These are phyloP conservation scores for Polypterus senegalus DNA, from an alignment of 2,113 vertebrate genomes.

Conservation along the genomic window DNA sequence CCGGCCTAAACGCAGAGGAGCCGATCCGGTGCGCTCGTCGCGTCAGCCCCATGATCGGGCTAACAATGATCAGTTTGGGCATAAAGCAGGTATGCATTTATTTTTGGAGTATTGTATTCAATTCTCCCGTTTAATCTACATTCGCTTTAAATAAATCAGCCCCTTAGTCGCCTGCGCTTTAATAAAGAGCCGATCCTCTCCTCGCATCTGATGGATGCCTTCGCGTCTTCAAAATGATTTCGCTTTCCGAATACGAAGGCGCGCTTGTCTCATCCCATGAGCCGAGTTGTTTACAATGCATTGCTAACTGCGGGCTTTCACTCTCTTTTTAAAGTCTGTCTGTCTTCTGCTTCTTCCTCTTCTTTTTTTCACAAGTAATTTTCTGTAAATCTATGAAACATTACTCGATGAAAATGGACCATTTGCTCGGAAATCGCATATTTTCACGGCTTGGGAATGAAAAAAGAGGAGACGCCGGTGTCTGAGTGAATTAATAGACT, in stretches of 20 bases:
- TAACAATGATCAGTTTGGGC: no score
- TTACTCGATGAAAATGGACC: conserved; percentile 39
- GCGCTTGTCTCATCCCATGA: conserved; percentile 10
- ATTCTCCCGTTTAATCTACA: conserved; percentile 8
- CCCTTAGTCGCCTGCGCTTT: conserved; percentile 35
- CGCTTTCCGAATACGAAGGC: conserved; percentile 15
- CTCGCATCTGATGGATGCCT: conserved; percentile 30
- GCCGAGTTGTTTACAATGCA: conserved; percentile 10
- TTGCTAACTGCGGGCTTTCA: conserved; percentile 17
- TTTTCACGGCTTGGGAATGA: conserved; percentile 59
- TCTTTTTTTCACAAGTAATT: conserved; percentile 30
- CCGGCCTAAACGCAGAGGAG: no score
- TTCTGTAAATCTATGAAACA: conserved; percentile 43
- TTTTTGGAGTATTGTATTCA: neutral
- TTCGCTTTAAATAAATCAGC: conserved; percentile 25
- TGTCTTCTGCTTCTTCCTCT: neutral
- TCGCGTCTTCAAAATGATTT: conserved; percentile 34
- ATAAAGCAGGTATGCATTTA: no score
- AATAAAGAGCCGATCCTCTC: conserved; percentile 38
- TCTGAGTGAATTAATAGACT: conserved; percentile 95
- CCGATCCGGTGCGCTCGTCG: no score
- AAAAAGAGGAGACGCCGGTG: conserved; percentile 53
- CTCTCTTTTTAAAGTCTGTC: conserved; percentile 12
- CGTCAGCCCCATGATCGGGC: no score
- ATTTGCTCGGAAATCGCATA: conserved; percentile 65